These are phyloP conservation scores for Maccullochella peelii DNA, from an alignment of 2,113 vertebrate species.

Conservation along the genomic window DNA sequence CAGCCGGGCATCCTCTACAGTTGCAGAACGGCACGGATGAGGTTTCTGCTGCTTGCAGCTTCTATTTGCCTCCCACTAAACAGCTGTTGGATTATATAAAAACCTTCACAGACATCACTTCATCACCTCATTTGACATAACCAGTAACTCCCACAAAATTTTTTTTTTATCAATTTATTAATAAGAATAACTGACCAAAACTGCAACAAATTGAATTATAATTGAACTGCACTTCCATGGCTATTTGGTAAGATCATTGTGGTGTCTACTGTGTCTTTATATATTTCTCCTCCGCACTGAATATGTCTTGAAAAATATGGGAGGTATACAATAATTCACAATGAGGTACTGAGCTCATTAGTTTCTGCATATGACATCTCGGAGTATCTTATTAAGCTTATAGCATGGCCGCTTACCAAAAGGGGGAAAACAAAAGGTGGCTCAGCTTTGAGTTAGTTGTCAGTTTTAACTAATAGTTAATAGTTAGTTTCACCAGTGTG, in stretches of 20 bases:
- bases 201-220: background rate
- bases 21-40: slow-evolving; percentile 21
- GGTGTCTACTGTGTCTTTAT: background rate
- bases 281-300: background rate
- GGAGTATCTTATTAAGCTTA: background rate
- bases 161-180: background rate
- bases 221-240: background rate
- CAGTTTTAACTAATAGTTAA: too few species aligned
- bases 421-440: too few species aligned
- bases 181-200: background rate
- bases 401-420: too few species aligned
- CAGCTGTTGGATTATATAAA: slow-evolving; percentile 10
- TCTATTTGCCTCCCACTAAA: slow-evolving; percentile 29
- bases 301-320: background rate
- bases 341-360: background rate
- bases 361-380: background rate
- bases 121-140: too few species aligned
- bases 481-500: too few species aligned
- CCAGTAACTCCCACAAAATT: too few species aligned
- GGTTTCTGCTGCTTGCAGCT: slow-evolving; percentile 43
- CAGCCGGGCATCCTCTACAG: slow-evolving; percentile 19
- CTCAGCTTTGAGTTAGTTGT: too few species aligned
- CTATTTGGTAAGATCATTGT: background rate
- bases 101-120: too few species aligned
- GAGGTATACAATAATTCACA: background rate